Evolutionary conservation across 2,797 vertebrate genomes (phyloP).

Genomic region (Megaceryle alcyon): DNA sequence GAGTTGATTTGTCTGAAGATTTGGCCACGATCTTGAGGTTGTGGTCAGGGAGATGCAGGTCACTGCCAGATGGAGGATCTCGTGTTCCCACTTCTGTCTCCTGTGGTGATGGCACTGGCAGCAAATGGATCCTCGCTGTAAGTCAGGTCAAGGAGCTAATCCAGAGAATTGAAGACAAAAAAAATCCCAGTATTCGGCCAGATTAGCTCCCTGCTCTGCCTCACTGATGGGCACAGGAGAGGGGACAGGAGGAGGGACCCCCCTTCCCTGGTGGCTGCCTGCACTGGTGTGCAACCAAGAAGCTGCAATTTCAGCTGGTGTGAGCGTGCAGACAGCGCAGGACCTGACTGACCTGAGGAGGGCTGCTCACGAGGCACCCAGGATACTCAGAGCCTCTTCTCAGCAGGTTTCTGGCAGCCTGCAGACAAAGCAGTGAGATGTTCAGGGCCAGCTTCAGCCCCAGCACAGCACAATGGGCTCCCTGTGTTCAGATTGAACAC

Average conservation of each 20-base stretch:
- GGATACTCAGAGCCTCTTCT: not conserved
- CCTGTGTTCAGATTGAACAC: not conserved
- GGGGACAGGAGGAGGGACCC: not conserved
- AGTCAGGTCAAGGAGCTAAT: not conserved
- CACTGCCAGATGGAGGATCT: not conserved
- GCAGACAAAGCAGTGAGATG: not conserved
- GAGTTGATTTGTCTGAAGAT: not conserved
- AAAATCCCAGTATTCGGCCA: fast-evolving
- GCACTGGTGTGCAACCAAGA: fast-evolving
- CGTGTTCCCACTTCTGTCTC: not conserved
- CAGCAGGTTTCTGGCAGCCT: not conserved
- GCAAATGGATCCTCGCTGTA: not conserved
- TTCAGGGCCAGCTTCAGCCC: not conserved
- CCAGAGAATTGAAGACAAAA: not conserved
- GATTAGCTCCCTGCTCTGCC: not conserved
- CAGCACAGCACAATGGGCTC: not conserved
- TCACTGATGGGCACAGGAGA: not conserved
- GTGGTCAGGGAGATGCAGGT: not conserved
- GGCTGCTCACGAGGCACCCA: not conserved
- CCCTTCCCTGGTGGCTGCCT: not conserved
- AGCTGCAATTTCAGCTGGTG: not conserved
- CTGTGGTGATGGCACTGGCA: not conserved
- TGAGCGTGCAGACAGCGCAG: not conserved
- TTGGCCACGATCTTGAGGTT: fast-evolving
- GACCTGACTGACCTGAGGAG: not conserved